Conservation (phyloP, 2,113 vertebrate genomes). For the Alexandromys fortis region DNA sequence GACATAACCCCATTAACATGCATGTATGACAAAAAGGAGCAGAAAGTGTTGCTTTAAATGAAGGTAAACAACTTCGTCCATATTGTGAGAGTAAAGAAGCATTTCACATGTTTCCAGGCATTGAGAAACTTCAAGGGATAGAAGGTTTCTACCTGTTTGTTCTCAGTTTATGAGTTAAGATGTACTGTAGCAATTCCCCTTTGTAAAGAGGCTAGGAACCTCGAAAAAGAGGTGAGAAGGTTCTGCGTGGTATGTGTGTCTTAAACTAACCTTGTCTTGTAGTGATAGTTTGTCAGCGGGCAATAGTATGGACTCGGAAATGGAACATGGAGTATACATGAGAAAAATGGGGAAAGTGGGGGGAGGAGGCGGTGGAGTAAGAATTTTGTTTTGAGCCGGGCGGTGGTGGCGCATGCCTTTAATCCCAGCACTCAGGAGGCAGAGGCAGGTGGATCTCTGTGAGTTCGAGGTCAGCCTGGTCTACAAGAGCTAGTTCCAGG, state of each 20-base stretch:
- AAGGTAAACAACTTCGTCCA: not conserved
- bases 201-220: not conserved
- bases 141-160: not conserved
- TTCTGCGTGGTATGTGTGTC: not conserved
- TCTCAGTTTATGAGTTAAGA: conserved; percentile 22
- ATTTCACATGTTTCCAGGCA: not conserved
- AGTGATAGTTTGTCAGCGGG: not conserved
- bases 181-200: not conserved
- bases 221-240: not conserved
- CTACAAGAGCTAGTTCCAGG: no score
- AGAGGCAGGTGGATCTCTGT: no score
- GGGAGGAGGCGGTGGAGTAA: not conserved
- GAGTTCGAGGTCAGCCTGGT: no score
- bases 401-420: no score
- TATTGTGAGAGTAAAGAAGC: not conserved
- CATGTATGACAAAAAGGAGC: not conserved
- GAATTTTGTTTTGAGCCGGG: not conserved
- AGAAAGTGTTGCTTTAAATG: not conserved
- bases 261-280: not conserved
- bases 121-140: not conserved
- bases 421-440: no score
- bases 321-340: not conserved
- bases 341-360: not conserved
- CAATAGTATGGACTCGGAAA: not conserved
- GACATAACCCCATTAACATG: not conserved